These are phyloP conservation scores for Oophaga sylvatica DNA, from an alignment of 2,797 vertebrate species.

Conservation along the genomic window DNA sequence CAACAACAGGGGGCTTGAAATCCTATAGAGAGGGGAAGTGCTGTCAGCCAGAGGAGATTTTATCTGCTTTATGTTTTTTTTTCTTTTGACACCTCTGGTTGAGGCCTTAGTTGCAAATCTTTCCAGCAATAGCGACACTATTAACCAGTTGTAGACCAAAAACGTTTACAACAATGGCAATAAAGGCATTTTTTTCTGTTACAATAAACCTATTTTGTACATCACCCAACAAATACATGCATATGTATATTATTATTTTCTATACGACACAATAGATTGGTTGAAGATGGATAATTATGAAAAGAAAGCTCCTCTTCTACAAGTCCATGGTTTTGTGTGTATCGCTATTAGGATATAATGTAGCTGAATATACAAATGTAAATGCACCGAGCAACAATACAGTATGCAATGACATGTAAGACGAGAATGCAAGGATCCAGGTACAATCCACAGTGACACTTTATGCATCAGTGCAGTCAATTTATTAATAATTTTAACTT, in stretches of 20 bases:
- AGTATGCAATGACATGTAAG: not conserved
- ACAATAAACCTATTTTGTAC: not conserved
- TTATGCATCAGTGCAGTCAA: not conserved
- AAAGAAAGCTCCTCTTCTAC: not conserved
- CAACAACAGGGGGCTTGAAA: constrained; percentile 60
- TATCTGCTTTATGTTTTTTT: constrained; percentile 60
- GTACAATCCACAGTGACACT: not conserved
- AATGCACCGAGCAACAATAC: not conserved
- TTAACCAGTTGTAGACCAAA: constrained; percentile 45
- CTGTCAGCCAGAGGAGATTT: constrained; percentile 59
- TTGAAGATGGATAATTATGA: not conserved
- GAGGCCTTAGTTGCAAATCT: constrained; percentile 46
- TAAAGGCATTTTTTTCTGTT: not conserved
- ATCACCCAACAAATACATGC: not conserved
- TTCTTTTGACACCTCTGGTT: constrained; percentile 53
- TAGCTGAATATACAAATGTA: not conserved
- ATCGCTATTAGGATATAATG: not conserved
- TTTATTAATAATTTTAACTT: not conserved
- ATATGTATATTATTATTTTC: not conserved
- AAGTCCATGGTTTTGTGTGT: not conserved
- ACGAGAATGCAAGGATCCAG: not conserved
- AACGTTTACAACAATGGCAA: not conserved
- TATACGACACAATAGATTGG: not conserved
- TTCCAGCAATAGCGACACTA: constrained; percentile 38
- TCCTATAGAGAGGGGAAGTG: constrained; percentile 62